Conservation (phyloP, 2,888 invertebrate genomes). For the Melieria crassipennis region DNA sequence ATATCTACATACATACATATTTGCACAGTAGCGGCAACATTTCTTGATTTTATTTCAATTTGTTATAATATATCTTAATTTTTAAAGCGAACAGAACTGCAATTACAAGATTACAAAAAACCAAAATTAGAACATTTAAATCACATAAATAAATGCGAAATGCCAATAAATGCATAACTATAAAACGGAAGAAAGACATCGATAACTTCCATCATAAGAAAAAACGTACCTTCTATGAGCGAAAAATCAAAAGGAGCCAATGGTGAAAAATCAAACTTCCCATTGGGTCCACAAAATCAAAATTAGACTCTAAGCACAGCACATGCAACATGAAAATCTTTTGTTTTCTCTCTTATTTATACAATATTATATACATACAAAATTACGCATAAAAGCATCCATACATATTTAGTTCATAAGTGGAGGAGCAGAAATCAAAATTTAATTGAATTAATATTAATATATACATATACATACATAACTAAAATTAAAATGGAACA, state of each 20-base stretch:
- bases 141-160: too few species aligned
- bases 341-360: not conserved
- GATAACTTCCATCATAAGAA: too few species aligned
- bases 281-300: constrained; percentile 4
- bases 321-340: not conserved
- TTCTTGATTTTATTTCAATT: too few species aligned
- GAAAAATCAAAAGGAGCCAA: constrained; percentile 62
- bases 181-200: too few species aligned
- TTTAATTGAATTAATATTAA: not conserved
- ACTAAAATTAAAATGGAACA: not conserved
- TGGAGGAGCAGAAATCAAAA: not conserved
- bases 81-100: too few species aligned
- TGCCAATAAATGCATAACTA: too few species aligned
- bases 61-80: too few species aligned
- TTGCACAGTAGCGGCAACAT: not conserved
- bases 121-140: too few species aligned
- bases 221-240: constrained; percentile 50
- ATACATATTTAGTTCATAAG: not conserved
- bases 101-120: too few species aligned
- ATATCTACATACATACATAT: constrained; percentile 1
- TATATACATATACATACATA: not conserved
- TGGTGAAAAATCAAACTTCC: not conserved
- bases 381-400: not conserved
- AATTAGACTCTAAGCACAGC: not conserved
- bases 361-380: too few species aligned